phyloP scores from a whole-genome alignment of 2,113 vertebrate species.

The Scolopax mira region DNA sequence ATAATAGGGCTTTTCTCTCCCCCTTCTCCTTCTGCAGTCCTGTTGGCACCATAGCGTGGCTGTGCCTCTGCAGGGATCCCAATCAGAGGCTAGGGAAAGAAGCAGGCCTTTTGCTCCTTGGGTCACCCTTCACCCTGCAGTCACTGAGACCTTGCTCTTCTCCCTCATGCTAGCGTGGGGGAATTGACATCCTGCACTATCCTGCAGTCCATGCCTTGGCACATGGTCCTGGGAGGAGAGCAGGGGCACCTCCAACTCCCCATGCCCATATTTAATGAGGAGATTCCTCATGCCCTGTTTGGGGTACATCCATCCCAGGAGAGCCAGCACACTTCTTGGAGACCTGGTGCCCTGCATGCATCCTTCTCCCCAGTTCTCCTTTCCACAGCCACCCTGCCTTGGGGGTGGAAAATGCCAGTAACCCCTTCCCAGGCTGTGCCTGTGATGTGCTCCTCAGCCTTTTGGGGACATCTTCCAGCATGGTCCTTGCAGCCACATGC shows the following conservation, averaged over 20 bases:
- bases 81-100: not conserved
- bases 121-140: not conserved
- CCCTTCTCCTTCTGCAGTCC: not conserved
- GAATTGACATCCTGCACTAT: not conserved
- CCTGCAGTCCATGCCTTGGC: not conserved
- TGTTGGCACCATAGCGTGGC: not conserved
- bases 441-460: not conserved
- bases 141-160: not conserved
- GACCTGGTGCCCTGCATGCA: accelerated
- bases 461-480: not conserved
- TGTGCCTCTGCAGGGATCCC: not conserved
- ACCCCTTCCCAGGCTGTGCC: not conserved
- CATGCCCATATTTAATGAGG: not conserved
- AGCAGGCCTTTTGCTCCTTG: not conserved
- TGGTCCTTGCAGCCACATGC: accelerated
- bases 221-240: not conserved
- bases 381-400: no score
- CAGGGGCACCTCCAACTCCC: not conserved
- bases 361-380: not conserved
- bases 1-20: not conserved
- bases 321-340: accelerated
- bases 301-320: not conserved
- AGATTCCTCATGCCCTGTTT: not conserved
- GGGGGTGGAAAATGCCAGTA: not conserved
- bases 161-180: not conserved